Base-by-base conservation (phyloP, 2,888 invertebrate genomes). In the Xestia ashworthii region DNA sequence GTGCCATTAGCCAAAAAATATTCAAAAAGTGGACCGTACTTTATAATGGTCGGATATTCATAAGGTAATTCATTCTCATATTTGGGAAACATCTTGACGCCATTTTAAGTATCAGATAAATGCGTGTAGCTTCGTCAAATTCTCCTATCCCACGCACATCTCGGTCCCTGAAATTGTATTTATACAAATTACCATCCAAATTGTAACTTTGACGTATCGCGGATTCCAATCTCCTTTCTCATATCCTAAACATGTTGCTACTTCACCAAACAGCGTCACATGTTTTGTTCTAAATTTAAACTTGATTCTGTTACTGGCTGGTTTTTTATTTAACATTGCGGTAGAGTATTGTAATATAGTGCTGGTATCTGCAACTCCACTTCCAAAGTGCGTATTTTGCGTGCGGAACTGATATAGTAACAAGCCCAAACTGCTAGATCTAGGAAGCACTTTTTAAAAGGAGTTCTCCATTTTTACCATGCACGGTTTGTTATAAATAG, bases 251-350 rank as follows among this genome's bases (percentile, higher is more conserved):
- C 32, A 64, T 64, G 53, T 53, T 3, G 3, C 11, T 41, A 48
- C 48, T 16, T 67, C 66, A 74, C 41, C 48, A 48, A 14, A 80
- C 25, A 53, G 12, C 32, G 41, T 72, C 64, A 25, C 22, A 22
- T 4, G 44, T 67, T 48, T 25, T 58, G n/a, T 82, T 82, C 71
- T 64, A 67, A 41, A 71, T 80, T 76, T 71, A 83, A 78, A 76
- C 19, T 46, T 50, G 22, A 46, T 53, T 69, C 5, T 41, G 22
- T 46, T 41, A 66, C 16, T 60, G 46, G 6, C 62, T 81, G 32
- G 5, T 70, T 74, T 46, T n/a, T n/a, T 11, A 65, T 60, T 41
- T 32, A 60, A 60, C 14, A 60, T 60, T 0, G 25, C 0, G n/a
- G n/a, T n/a, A n/a, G n/a, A n/a, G n/a, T n/a, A n/a, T n/a, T n/a